phyloP scores from a whole-genome alignment of 2,888 invertebrate species.

The Germaria angustata region DNA sequence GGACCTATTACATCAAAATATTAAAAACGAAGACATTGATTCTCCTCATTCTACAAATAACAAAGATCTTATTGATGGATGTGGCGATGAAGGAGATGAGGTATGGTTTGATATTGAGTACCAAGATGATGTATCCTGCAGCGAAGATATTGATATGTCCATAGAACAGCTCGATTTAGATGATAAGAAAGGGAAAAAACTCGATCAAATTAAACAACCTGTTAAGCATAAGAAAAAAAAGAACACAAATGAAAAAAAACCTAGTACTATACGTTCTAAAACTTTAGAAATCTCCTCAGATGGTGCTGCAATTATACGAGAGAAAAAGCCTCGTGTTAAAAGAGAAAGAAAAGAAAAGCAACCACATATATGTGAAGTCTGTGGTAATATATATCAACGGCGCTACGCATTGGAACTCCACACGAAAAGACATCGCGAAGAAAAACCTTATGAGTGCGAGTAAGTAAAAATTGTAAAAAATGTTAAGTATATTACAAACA shows the following conservation, averaged over 20 bases:
- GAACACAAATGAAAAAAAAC: neutral
- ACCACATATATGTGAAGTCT: constrained; percentile 76
- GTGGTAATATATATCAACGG: constrained; percentile 78
- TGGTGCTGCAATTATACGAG: constrained; percentile 68
- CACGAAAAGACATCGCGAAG: constrained; percentile 78
- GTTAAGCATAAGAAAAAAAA: neutral
- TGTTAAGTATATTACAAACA: no score
- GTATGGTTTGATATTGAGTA: constrained; percentile 25
- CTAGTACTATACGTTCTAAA: constrained; percentile 57
- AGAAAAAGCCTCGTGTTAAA: constrained; percentile 26
- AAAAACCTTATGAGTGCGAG: constrained; percentile 79
- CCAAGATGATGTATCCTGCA: neutral
- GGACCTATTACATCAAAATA: neutral
- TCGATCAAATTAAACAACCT: neutral
- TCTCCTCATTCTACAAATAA: neutral
- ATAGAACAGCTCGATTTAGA: neutral
- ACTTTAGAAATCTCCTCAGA: constrained; percentile 70
- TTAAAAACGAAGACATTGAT: neutral
- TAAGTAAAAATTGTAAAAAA: constrained; percentile 72
- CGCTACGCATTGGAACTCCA: constrained; percentile 78
- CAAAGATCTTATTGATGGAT: neutral
- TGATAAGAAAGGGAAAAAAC: neutral
- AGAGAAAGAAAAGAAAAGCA: constrained; percentile 66
- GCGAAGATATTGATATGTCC: constrained; percentile 2
- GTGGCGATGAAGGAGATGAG: constrained; percentile 1